Evolutionary conservation across 2,888 invertebrate genomes (phyloP), one percentile per base, ranked within the genome.

Genomic region (Lymantria monacha): DNA sequence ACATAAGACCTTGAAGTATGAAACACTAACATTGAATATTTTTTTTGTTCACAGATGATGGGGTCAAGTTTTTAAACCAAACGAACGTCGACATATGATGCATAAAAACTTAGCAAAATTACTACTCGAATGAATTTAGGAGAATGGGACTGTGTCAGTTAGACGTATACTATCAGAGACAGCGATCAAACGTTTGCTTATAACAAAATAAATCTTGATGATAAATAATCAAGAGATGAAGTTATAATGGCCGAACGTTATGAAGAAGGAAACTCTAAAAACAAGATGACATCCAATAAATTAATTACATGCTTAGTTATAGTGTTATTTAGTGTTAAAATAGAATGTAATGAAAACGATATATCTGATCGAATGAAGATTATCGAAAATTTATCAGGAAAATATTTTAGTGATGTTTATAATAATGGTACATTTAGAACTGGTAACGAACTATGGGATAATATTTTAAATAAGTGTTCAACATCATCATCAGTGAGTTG

Each of bases 381-480:
- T 8, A 69, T 87, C 30, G 85, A 86, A 62, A 78, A 76, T 53
- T 69, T 87, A 14, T 76, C 87, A 0, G 87, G 87, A 40, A 81
- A 79, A 62, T 79, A 76, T 42, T 87, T 87, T 42, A 81, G 80
- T 74, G 83, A 88, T 55, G 71, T 90, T 31, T 91, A 88, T 49
- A 73, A 77, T 58, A 90, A 90, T 66, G 91, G 90, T 33, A 90
- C 90, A 0, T 91, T 90, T 64, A 80, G 87, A 53, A 93, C 92
- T 62, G 94, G 94, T 45, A 95, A 95, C 61, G 87, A 92, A 56
- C 84, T 96, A 46, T 96, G 96, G 96, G 94, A 93, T 63, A 93
- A 94, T 53, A 92, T 97, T 57, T 89, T 96, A 48, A 93, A 92
- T 57, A 94, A 96, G 72, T 97, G 96, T 74, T 92, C 92, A 43